Evolutionary conservation across 2,888 invertebrate genomes (phyloP).

Genomic region (Bellardia pandia): DNA sequence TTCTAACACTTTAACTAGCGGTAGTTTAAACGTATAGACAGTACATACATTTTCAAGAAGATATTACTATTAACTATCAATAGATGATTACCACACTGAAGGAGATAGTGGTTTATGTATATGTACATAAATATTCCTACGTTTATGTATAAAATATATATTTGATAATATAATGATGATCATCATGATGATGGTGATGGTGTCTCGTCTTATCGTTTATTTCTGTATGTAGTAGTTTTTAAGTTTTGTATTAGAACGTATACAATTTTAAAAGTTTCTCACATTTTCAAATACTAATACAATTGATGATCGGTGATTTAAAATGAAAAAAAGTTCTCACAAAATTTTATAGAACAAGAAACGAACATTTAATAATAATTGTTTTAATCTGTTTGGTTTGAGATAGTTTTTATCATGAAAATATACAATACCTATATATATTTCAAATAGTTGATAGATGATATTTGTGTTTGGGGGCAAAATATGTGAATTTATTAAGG

Average conservation of each 20-base stretch:
- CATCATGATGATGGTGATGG: conserved; percentile 23
- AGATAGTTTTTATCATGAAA: conserved; percentile 35
- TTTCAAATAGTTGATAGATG: conserved; percentile 28
- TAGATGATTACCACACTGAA: conserved; percentile 72
- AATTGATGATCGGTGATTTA: conserved; percentile 64
- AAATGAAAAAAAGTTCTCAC: conserved; percentile 62
- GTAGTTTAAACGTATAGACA: conserved; percentile 65
- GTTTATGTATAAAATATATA: conserved; percentile 14
- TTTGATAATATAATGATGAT: conserved; percentile 34
- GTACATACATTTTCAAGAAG: conserved; percentile 70
- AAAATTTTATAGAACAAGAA: conserved; percentile 39
- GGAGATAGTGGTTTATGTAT: conserved; percentile 47
- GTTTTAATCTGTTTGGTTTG: conserved; percentile 35
- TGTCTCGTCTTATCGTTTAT: conserved; percentile 22
- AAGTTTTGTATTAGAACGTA: conserved; percentile 21
- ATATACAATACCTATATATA: background rate
- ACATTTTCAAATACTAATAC: conserved; percentile 63
- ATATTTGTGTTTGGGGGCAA: background rate
- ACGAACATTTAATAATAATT: conserved; percentile 26
- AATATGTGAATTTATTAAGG: background rate
- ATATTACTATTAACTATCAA: conserved; percentile 66
- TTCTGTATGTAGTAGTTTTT: background rate
- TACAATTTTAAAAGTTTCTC: conserved; percentile 51
- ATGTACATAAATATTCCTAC: conserved; percentile 22
- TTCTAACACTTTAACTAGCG: conserved; percentile 55